Conservation (phyloP, 2,888 invertebrate genomes). For the Amaurobius ferox region DNA sequence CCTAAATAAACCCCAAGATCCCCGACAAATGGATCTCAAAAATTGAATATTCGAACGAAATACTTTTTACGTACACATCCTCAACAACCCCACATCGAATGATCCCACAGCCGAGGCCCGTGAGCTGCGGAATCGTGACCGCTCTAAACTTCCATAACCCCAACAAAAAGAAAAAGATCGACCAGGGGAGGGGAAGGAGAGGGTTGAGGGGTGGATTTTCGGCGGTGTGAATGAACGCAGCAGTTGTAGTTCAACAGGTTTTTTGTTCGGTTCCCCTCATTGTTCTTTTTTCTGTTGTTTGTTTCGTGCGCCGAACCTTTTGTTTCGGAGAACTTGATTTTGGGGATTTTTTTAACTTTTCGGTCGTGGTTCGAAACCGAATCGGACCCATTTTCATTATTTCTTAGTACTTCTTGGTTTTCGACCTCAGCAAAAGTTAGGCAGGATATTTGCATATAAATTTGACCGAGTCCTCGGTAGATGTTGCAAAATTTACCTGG, state of each 20-base stretch:
- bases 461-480: too few relatives aligned
- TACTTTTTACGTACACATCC: too few relatives aligned
- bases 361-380: not conserved
- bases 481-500: too few relatives aligned
- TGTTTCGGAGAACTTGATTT: not conserved
- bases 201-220: constrained; percentile 20
- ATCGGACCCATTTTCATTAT: too few relatives aligned
- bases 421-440: too few relatives aligned
- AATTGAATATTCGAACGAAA: too few relatives aligned
- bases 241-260: constrained; percentile 55
- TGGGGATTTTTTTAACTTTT: not conserved
- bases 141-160: constrained; percentile 16
- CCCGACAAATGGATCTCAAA: too few relatives aligned
- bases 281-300: constrained; percentile 10
- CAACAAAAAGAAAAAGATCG: not conserved
- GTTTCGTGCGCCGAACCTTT: not conserved
- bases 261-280: constrained; percentile 15
- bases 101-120: not conserved
- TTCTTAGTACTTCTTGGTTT: too few relatives aligned
- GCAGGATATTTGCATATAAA: too few relatives aligned
- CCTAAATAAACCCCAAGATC: too few relatives aligned
- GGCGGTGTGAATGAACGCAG: constrained; percentile 50
- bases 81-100: too few relatives aligned
- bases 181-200: not conserved
- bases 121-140: constrained; percentile 6